Percentiles rank a stretch among this genome's conserved stretches.
phyloP scores from a whole-genome alignment of 2,888 invertebrate species.

The Galeruca laticollis region DNA sequence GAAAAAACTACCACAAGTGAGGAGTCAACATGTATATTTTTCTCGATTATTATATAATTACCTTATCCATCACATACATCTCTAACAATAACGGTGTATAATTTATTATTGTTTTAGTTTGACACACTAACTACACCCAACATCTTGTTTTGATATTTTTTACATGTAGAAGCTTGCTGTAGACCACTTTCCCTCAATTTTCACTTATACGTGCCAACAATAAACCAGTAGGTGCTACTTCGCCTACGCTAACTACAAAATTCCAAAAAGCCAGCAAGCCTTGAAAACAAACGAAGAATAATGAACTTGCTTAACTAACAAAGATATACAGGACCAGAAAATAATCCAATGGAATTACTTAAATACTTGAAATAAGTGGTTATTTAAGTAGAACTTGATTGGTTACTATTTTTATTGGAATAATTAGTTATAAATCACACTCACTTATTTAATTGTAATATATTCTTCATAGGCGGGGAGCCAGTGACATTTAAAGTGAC shows the following conservation, averaged over 20 bases:
- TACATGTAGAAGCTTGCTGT: slow-evolving; percentile 1
- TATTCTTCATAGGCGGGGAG: too few relatives aligned
- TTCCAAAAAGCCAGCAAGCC: slow-evolving; percentile 16
- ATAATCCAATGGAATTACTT: neutral
- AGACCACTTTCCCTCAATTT: slow-evolving; percentile 22
- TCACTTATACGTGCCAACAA: slow-evolving; percentile 15
- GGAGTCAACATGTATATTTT: too few relatives aligned
- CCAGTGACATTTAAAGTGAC: too few relatives aligned
- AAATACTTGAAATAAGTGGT: neutral
- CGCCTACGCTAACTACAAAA: slow-evolving; percentile 10
- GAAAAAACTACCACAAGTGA: too few relatives aligned
- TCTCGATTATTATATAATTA: too few relatives aligned
- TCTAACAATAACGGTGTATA: neutral
- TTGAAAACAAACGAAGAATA: slow-evolving; percentile 17
- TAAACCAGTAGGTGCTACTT: slow-evolving; percentile 6
- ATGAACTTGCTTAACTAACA: slow-evolving; percentile 11
- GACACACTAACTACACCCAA: neutral
- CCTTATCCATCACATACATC: too few relatives aligned
- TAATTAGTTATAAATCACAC: too few relatives aligned
- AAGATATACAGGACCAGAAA: neutral
- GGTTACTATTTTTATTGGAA: too few relatives aligned
- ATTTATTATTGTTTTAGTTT: neutral
- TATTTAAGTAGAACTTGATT: too few relatives aligned
- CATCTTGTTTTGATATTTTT: slow-evolving; percentile 9
- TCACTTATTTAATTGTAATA: too few relatives aligned